Percentiles rank a stretch among this genome's conserved stretches.
These are phyloP conservation scores for Astyanax mexicanus DNA, from an alignment of 2,797 vertebrate genomes.

Conservation along the genomic window DNA sequence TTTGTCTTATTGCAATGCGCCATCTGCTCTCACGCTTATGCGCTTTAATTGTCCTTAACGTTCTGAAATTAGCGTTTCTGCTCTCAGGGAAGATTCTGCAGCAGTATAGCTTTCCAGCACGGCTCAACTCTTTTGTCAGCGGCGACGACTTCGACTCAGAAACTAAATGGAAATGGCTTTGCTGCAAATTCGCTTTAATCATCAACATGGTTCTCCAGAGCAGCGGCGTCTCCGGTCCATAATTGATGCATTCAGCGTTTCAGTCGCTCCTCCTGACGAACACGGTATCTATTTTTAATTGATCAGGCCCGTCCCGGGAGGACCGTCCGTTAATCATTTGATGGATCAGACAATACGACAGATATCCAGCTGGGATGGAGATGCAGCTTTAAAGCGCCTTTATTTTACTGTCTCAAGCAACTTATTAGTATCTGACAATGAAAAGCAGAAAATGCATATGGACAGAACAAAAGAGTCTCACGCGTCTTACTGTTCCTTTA, in stretches of 20 bases:
- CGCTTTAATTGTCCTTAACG: conserved; percentile 48
- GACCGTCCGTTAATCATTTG: conserved; percentile 71
- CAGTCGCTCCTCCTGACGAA: conserved; percentile 60
- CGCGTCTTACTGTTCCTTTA: neutral
- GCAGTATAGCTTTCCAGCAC: conserved; percentile 41
- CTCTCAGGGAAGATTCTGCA: conserved; percentile 31
- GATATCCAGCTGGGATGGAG: conserved; percentile 67
- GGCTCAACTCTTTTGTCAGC: conserved; percentile 47
- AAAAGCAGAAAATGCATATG: neutral
- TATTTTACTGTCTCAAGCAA: conserved; percentile 73
- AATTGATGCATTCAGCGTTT: conserved; percentile 62
- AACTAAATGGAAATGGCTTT: conserved; percentile 58
- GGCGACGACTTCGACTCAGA: conserved; percentile 27
- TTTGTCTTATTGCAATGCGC: conserved; percentile 32
- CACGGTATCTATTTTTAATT: conserved; percentile 75
- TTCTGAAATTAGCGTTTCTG: conserved; percentile 48
- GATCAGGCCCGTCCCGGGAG: conserved; percentile 65
- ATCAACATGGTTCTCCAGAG: conserved; percentile 49
- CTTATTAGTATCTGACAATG: conserved; percentile 46
- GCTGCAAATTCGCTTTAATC: conserved; percentile 52
- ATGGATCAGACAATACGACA: conserved; percentile 66
- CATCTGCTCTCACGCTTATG: conserved; percentile 53
- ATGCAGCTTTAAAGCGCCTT: conserved; percentile 69
- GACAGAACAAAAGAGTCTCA: conserved; percentile 7
- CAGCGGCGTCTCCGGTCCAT: conserved; percentile 41